Evolutionary conservation across 2,797 vertebrate species (phyloP).

Genomic region (Cryptoprocta ferox): DNA sequence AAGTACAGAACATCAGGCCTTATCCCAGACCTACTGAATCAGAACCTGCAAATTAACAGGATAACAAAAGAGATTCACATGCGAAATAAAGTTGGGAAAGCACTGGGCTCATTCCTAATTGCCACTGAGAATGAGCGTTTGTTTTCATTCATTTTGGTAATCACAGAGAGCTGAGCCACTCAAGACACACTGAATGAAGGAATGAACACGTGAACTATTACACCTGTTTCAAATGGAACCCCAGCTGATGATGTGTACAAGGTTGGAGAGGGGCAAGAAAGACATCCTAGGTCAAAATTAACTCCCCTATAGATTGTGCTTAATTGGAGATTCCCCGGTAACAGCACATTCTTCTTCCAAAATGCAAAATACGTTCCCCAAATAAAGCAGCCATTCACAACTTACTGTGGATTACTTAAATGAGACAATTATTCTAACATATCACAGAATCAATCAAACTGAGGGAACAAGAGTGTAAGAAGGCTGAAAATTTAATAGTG

Average conservation of each 20-base stretch:
- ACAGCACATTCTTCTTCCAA: conserved; percentile 23
- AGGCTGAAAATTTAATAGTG: not conserved
- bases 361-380: not conserved
- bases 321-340: not conserved
- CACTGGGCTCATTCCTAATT: not conserved
- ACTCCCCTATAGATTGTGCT: not conserved
- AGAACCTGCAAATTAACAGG: not conserved
- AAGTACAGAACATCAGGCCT: not conserved
- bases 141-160: not conserved
- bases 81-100: not conserved
- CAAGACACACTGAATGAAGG: not conserved
- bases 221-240: not conserved
- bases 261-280: not conserved
- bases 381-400: conserved; percentile 22
- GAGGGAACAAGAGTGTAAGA: not conserved
- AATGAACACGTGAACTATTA: not conserved
- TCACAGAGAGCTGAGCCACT: not conserved
- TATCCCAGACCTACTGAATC: not conserved
- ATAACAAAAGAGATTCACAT: not conserved
- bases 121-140: not conserved
- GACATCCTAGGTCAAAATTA: not conserved
- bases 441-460: not conserved
- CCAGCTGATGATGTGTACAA: not conserved
- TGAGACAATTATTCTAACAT: not conserved
- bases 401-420: not conserved